Evolutionary conservation across 2,888 invertebrate genomes (phyloP).

Genomic region (Barypeithes pellucidus): DNA sequence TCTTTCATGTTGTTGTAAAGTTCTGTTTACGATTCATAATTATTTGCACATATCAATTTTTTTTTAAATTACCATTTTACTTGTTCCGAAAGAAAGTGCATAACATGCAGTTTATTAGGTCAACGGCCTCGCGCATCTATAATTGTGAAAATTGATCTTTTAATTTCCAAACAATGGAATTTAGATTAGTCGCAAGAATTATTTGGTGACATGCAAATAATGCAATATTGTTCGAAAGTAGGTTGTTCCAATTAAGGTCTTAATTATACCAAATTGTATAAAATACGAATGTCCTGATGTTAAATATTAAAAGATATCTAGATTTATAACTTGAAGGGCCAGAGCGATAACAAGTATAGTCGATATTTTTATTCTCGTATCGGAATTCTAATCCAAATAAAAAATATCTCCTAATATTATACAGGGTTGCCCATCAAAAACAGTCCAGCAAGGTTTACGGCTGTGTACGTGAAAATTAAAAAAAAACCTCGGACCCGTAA

Average conservation of each 20-base stretch:
- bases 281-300: too few relatives aligned
- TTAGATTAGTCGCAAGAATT: conserved; percentile 8
- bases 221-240: conserved; percentile 11
- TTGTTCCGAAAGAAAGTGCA: conserved; percentile 15
- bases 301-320: too few relatives aligned
- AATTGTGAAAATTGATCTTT: conserved; percentile 13
- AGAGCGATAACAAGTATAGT: too few relatives aligned
- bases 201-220: conserved; percentile 20
- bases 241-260: neutral
- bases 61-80: conserved; percentile 2
- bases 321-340: too few relatives aligned
- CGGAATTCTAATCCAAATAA: too few relatives aligned
- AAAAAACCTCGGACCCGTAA: too few relatives aligned
- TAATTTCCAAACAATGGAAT: conserved; percentile 16
- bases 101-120: neutral
- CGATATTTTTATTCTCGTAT: too few relatives aligned
- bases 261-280: too few relatives aligned
- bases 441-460: too few relatives aligned
- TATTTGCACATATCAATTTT: conserved; percentile 1
- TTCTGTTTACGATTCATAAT: neutral
- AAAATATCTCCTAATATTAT: too few relatives aligned
- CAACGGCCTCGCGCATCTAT: neutral
- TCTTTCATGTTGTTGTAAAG: neutral
- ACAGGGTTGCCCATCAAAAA: too few relatives aligned
- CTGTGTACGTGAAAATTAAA: too few relatives aligned